A percentile compares a stretch with the other conserved stretches of the same genome.
These are phyloP conservation scores for Ypsolopha scabrella DNA, from an alignment of 2,888 invertebrate species.

Conservation along the genomic window DNA sequence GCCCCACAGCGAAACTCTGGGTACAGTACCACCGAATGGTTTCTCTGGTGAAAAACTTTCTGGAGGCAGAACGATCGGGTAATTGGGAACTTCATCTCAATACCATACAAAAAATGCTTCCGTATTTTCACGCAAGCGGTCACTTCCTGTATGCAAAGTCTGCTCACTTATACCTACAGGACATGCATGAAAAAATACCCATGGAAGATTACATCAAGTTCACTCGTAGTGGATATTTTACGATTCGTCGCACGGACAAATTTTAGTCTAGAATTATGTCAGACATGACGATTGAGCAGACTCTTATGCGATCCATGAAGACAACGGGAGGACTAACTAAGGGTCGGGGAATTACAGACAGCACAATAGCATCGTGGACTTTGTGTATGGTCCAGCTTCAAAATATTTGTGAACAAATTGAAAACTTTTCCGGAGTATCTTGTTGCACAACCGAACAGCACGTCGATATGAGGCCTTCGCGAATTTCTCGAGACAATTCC, in stretches of 20 bases:
- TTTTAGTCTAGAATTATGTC: slow-evolving; percentile 14
- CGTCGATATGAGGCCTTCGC: slow-evolving; percentile 16
- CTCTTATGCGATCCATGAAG: slow-evolving; percentile 18
- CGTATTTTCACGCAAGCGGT: too few species aligned
- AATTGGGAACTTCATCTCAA: slow-evolving; percentile 20
- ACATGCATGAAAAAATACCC: slow-evolving; percentile 14
- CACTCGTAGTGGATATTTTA: slow-evolving; percentile 16
- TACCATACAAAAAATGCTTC: too few species aligned
- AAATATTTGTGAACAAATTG: slow-evolving; percentile 21
- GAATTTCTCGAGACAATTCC: too few species aligned
- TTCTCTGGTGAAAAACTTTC: slow-evolving; percentile 20
- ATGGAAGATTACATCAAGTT: slow-evolving; percentile 13
- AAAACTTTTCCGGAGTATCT: slow-evolving; percentile 8
- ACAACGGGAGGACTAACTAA: slow-evolving; percentile 14
- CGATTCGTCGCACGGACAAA: slow-evolving; percentile 17
- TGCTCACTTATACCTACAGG: slow-evolving; percentile 14
- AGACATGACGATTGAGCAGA: slow-evolving; percentile 14
- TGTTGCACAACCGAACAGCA: slow-evolving; percentile 12
- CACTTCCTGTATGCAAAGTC: slow-evolving; percentile 18
- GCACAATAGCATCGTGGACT: slow-evolving; percentile 10
- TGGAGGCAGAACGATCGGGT: slow-evolving; percentile 21
- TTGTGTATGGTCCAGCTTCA: slow-evolving; percentile 20
- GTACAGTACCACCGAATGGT: slow-evolving; percentile 19
- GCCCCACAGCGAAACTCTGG: slow-evolving; percentile 2
- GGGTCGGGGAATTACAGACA: slow-evolving; percentile 9